Conservation (phyloP, 2,797 vertebrate species). For the Protosalanx chinensis region DNA sequence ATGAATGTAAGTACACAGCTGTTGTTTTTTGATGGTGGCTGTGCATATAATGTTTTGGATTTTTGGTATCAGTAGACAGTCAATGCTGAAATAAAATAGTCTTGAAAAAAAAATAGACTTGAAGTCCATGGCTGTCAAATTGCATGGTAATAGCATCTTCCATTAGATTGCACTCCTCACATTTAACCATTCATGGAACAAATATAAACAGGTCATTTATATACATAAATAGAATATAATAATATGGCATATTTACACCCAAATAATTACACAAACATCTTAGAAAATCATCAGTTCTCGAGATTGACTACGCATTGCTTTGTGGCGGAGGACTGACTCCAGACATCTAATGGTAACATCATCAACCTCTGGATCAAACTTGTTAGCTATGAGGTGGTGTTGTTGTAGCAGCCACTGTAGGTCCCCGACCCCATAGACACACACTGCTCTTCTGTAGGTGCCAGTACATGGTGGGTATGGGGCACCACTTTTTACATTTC, state of each 20-base stretch:
- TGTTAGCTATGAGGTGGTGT: slow-evolving; percentile 89
- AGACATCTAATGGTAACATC: slow-evolving; percentile 80
- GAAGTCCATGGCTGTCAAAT: background rate
- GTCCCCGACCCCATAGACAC: slow-evolving; percentile 84
- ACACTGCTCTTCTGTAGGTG: slow-evolving; percentile 68
- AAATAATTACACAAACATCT: background rate
- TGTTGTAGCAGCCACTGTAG: slow-evolving; percentile 80
- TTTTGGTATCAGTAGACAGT: background rate
- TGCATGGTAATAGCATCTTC: background rate
- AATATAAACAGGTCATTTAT: background rate
- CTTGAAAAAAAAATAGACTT: background rate
- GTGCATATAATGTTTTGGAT: background rate
- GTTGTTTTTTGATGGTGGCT: background rate
- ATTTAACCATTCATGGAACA: slow-evolving; percentile 30
- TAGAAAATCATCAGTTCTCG: slow-evolving; percentile 20
- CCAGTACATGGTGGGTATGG: slow-evolving; percentile 81
- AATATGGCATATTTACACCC: background rate
- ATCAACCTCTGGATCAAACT: slow-evolving; percentile 85
- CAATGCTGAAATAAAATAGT: background rate
- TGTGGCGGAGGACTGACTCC: slow-evolving; percentile 78
- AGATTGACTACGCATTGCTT: slow-evolving; percentile 60
- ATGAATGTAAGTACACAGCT: background rate
- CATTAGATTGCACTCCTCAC: slow-evolving; percentile 32
- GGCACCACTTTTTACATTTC: slow-evolving; percentile 73
- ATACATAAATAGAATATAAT: background rate